These are phyloP conservation scores for Sinocyclocheilus maitianheensis DNA, from an alignment of 2,113 vertebrate species.

Conservation along the genomic window DNA sequence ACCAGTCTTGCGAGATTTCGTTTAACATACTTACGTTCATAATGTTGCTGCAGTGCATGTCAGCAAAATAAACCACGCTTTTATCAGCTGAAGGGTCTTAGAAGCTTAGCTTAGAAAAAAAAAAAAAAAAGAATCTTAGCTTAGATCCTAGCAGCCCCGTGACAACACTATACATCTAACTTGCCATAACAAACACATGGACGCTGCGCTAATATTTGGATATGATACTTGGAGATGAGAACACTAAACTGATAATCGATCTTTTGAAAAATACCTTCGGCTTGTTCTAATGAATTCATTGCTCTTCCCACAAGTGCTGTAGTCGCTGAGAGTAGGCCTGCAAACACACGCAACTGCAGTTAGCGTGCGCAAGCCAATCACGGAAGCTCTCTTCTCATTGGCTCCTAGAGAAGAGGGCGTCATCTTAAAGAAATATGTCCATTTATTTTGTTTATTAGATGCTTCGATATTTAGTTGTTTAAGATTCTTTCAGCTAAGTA, in stretches of 20 bases:
- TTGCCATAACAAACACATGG: neutral
- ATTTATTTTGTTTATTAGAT: neutral
- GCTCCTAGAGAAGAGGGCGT: conserved; percentile 26
- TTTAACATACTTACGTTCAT: neutral
- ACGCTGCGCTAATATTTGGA: neutral
- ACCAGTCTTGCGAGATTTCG: neutral
- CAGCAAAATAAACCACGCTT: neutral
- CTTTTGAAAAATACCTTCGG: conserved; percentile 81
- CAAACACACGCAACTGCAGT: neutral
- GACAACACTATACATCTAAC: neutral
- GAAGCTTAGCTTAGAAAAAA: neutral
- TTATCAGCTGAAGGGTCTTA: neutral
- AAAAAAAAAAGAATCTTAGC: neutral
- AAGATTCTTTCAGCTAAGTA: neutral
- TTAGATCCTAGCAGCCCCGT: neutral
- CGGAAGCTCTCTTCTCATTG: conserved; percentile 48
- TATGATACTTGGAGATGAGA: neutral
- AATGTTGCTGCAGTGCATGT: neutral
- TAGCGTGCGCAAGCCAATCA: conserved; percentile 24
- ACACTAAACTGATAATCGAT: neutral
- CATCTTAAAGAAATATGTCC: conserved; percentile 28
- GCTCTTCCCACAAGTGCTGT: conserved; percentile 51
- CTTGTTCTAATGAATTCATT: conserved; percentile 95
- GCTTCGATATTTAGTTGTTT: neutral
- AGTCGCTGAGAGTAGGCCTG: conserved; percentile 28